Percentiles rank a stretch among this genome's conserved stretches.
Conservation (phyloP, 2,113 vertebrate species). For the Bufo gargarizans region DNA sequence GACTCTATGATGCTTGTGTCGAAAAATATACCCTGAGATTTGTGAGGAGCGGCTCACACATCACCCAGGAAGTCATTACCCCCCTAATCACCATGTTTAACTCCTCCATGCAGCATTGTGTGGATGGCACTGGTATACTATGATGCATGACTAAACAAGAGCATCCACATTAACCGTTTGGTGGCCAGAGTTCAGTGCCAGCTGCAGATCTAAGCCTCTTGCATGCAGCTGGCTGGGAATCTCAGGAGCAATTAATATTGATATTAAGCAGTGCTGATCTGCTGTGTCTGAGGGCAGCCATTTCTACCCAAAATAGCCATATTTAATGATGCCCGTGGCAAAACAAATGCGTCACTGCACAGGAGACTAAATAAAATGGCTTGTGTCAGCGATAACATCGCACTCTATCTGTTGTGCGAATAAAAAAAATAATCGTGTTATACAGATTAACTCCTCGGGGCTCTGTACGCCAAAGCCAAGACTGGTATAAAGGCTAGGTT, state of each 20-base stretch:
- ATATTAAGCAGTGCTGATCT: conserved; percentile 50
- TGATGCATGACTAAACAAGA: conserved; percentile 35
- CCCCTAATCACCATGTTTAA: conserved; percentile 49
- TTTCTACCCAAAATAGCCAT: conserved; percentile 50
- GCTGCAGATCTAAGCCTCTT: conserved; percentile 26
- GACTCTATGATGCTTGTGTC: conserved; percentile 12
- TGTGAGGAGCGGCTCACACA: conserved; percentile 13
- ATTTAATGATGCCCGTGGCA: conserved; percentile 25
- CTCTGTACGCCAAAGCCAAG: not conserved
- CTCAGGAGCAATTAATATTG: conserved; percentile 45
- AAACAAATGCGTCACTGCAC: conserved; percentile 48
- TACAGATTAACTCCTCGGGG: conserved; percentile 28
- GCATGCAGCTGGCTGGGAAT: conserved; percentile 34
- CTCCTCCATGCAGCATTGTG: conserved; percentile 23
- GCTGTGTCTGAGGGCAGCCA: conserved; percentile 21
- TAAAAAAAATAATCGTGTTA: conserved; percentile 42
- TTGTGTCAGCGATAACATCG: conserved; percentile 51
- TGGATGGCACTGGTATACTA: conserved; percentile 27
- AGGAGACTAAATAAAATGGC: conserved; percentile 47
- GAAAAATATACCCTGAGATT: conserved; percentile 7
- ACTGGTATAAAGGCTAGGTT: not conserved
- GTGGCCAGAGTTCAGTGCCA: not conserved
- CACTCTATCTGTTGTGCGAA: conserved; percentile 32
- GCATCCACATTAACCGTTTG: conserved; percentile 24
- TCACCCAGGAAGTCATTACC: conserved; percentile 43